Base-by-base conservation (phyloP, 2,888 invertebrate genomes). In the Acholoe squamosa region DNA sequence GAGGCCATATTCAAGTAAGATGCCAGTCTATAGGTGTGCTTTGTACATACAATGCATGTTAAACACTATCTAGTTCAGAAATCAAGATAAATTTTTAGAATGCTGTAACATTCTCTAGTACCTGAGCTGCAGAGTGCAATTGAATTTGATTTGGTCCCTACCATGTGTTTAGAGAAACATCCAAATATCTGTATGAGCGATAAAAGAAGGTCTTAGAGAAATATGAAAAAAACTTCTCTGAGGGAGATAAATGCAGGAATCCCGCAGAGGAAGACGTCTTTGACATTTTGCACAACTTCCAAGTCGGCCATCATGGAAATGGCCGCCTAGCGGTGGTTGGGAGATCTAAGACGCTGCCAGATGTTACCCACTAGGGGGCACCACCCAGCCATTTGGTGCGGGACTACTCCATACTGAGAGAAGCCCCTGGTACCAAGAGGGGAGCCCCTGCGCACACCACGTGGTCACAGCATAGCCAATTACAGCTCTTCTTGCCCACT, bases 401-500 rank as follows among this genome's bases (percentile, higher is more conserved):
- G 84, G 31, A 22, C 28, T 54, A 25, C 56, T 12, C 14, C 86
- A 33, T 28, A 25, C 54, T 31, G 54, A 54, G 86, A 86, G 86
- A n/a, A 54, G 56, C 56, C 86, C 86, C 3, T 86, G 86, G 86
- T 86, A 86, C 86, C 86, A 86, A 52, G 86, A 52, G 33, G 86
- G 52, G 25, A 86, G 56, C 28, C 86, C 84, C 86, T 54, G 54
- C 86, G 56, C 86, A 25, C 86, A 51, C 54, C 86, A 86, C 86
- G 86, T 86, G 86, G 86, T 86, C 86, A 31, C 54, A 86, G 86
- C 56, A 31, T 54, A 86, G 86, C 86, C 86, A 86, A 86, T 86
- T 86, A 86, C 86, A 86, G 86, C 54, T 16, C 54, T 25, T 14
- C 56, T 31, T 56, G 31, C 54, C 52, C n/a, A 31, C 86, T 28